A percentile compares a stretch with the other conserved stretches of the same genome.
phyloP scores from a whole-genome alignment of 2,113 vertebrate genomes.

The Tautogolabrus adspersus region DNA sequence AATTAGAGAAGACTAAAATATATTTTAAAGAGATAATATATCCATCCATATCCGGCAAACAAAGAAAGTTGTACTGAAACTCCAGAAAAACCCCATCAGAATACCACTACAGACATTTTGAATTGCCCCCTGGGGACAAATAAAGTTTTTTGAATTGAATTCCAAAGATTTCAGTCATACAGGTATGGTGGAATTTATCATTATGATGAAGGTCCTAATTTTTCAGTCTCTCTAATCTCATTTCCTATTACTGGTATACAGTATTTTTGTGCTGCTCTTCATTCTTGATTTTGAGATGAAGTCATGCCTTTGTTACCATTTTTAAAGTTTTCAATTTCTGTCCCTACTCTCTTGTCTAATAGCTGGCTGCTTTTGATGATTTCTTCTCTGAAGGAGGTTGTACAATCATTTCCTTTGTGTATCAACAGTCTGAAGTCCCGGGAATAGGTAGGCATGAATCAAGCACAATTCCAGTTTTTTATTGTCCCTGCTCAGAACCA shows the following conservation, averaged over 20 bases:
- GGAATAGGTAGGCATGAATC: conserved; percentile 78
- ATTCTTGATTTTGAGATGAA: too few relatives aligned
- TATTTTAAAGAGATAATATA: background rate
- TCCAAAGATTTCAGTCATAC: too few relatives aligned
- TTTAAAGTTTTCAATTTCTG: background rate
- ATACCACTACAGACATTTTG: too few relatives aligned
- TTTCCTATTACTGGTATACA: too few relatives aligned
- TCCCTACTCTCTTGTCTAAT: conserved; percentile 65
- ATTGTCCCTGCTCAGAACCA: background rate
- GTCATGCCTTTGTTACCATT: too few relatives aligned
- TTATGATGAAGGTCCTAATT: too few relatives aligned
- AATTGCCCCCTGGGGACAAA: too few relatives aligned
- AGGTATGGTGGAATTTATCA: background rate
- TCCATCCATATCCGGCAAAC: background rate
- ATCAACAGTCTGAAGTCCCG: conserved; percentile 85
- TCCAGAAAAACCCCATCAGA: too few relatives aligned
- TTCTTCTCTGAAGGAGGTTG: conserved; percentile 85
- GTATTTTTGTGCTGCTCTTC: background rate
- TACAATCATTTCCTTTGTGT: conserved; percentile 86
- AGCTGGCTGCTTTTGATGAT: conserved; percentile 82
- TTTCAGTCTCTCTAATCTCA: too few relatives aligned
- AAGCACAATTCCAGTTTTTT: background rate
- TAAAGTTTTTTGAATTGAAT: too few relatives aligned
- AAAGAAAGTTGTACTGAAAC: background rate
- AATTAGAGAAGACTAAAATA: too few relatives aligned